Percentiles rank a stretch among this genome's conserved stretches.
phyloP scores from a whole-genome alignment of 2,888 invertebrate genomes.

The Branchellion lobata region DNA sequence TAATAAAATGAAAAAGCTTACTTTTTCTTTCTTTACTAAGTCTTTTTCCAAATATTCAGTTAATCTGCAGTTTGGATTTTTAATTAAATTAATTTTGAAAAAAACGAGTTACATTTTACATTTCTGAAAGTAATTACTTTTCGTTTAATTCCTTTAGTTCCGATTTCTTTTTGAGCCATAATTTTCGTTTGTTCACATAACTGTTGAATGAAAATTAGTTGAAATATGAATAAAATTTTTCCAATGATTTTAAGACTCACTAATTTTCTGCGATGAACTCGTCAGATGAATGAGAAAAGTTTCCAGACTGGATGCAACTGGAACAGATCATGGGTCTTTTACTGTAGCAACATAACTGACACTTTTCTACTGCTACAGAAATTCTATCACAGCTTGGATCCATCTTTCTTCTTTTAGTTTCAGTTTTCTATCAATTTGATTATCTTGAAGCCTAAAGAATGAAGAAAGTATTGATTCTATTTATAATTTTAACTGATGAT shows the following conservation, averaged over 20 bases:
- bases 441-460: too few species aligned
- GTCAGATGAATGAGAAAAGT: slow-evolving; percentile 46
- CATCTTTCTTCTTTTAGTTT: neutral
- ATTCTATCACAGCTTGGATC: slow-evolving; percentile 45
- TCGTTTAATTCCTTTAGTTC: neutral
- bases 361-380: slow-evolving; percentile 50
- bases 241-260: neutral
- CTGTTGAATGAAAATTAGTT: neutral
- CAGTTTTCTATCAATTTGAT: too few species aligned
- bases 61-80: neutral
- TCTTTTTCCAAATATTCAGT: neutral
- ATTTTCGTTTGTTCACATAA: slow-evolving; percentile 1
- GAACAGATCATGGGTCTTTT: slow-evolving; percentile 49
- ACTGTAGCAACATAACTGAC: slow-evolving; percentile 49
- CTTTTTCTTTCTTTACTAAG: neutral
- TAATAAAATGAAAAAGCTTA: neutral
- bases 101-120: too few species aligned
- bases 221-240: neutral
- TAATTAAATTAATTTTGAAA: too few species aligned
- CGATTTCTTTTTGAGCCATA: neutral
- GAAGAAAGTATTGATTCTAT: too few species aligned
- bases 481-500: too few species aligned
- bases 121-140: slow-evolving; percentile 17
- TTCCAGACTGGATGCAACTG: slow-evolving; percentile 48
- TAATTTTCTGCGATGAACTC: neutral